Conservation (phyloP, 92 coral and sea anemone species). For the Phymanthus crucifer region DNA sequence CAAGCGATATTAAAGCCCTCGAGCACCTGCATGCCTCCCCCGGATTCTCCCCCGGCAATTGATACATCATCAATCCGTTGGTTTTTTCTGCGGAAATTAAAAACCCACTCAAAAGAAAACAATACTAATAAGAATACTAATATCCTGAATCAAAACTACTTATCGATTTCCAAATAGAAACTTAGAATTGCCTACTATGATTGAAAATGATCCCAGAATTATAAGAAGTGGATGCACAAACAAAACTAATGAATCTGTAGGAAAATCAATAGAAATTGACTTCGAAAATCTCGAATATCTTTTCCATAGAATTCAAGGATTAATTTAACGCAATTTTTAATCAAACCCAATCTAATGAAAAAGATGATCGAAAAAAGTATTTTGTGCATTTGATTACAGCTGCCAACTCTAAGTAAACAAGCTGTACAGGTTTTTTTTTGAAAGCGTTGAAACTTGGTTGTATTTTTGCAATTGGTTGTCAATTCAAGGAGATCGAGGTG, state of each 20-base stretch:
- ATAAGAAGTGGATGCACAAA: background rate
- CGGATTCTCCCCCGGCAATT: background rate
- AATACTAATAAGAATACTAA: background rate
- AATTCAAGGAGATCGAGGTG: background rate
- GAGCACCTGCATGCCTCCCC: background rate
- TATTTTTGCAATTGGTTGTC: background rate
- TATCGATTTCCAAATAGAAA: background rate
- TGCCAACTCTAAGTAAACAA: background rate
- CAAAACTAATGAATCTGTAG: background rate
- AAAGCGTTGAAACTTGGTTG: background rate
- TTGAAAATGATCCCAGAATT: background rate
- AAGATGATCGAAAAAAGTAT: background rate
- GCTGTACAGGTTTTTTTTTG: background rate
- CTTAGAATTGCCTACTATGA: background rate
- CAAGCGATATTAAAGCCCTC: too few relatives aligned
- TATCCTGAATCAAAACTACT: background rate
- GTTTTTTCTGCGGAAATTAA: background rate
- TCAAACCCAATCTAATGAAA: background rate
- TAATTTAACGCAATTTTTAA: background rate
- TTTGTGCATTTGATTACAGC: background rate
- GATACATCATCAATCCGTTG: background rate
- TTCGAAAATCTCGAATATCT: background rate
- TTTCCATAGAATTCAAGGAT: background rate
- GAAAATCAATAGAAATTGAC: background rate
- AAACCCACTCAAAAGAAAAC: background rate